These are phyloP conservation scores for Hapalemur alaotrensis DNA, from an alignment of 2,797 vertebrate species.

Conservation along the genomic window DNA sequence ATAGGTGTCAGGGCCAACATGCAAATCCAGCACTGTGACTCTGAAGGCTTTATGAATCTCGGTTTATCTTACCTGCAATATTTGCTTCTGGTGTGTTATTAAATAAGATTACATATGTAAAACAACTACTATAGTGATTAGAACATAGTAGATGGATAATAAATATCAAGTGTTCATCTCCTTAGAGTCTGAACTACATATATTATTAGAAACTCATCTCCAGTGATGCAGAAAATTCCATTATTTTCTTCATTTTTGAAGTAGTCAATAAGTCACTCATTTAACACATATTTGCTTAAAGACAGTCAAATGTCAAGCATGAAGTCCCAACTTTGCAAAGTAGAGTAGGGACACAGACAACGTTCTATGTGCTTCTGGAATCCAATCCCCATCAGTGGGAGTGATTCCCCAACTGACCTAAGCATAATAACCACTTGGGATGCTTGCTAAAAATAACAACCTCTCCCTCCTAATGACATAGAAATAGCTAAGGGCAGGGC, in stretches of 20 bases:
- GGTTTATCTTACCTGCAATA: constrained; percentile 7
- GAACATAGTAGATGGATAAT: not conserved
- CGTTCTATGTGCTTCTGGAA: not conserved
- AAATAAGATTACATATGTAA: constrained; percentile 15
- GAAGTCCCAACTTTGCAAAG: not conserved
- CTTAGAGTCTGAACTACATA: not conserved
- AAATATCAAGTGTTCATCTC: not conserved
- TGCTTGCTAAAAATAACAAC: not conserved
- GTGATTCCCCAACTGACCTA: not conserved
- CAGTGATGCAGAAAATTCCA: constrained; percentile 38
- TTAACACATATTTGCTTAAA: not conserved
- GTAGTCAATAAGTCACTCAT: not conserved
- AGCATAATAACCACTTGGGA: not conserved
- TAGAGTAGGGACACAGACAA: not conserved
- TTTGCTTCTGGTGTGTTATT: constrained; percentile 24
- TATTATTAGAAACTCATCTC: constrained; percentile 57
- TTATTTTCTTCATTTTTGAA: constrained; percentile 35
- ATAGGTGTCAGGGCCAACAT: not conserved
- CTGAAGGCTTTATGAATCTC: not conserved
- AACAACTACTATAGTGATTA: not conserved
- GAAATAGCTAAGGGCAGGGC: not conserved
- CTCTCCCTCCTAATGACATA: not conserved
- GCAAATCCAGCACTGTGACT: not conserved
- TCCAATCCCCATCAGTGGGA: not conserved
- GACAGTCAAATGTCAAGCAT: not conserved